Conservation (phyloP, 1,140 invertebrate genomes). For the Leptinotarsa undecemlineata region DNA sequence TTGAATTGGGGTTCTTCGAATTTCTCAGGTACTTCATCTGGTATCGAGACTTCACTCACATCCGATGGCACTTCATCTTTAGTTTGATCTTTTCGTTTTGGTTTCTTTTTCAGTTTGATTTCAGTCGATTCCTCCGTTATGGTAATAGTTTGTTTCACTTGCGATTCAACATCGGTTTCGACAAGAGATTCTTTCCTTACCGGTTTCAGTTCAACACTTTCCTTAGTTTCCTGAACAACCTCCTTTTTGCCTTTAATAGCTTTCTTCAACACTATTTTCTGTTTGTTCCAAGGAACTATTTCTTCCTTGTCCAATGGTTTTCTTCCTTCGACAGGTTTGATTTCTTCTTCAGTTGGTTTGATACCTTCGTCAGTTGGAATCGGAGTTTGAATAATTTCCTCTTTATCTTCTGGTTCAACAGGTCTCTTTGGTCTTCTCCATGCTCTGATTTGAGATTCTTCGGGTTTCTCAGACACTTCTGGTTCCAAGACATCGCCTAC, state of each 20-base stretch:
- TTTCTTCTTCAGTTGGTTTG: neutral
- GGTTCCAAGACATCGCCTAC: slow-evolving; percentile 17
- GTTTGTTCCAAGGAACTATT: slow-evolving; percentile 53
- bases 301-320: slow-evolving; percentile 27
- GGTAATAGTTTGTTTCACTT: neutral
- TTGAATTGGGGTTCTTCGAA: slow-evolving; percentile 19
- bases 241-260: slow-evolving; percentile 53
- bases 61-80: neutral
- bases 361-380: neutral
- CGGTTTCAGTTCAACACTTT: slow-evolving; percentile 22
- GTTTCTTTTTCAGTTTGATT: neutral
- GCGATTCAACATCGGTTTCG: slow-evolving; percentile 41
- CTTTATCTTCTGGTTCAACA: slow-evolving; percentile 15
- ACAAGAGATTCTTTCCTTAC: slow-evolving; percentile 29
- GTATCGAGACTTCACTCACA: slow-evolving; percentile 15
- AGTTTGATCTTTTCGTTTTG: neutral
- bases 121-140: neutral
- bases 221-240: slow-evolving; percentile 18
- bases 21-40: slow-evolving; percentile 25
- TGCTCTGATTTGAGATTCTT: slow-evolving; percentile 26
- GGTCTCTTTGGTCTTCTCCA: slow-evolving; percentile 38
- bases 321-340: neutral
- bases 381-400: neutral
- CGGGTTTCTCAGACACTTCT: slow-evolving; percentile 21
- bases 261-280: slow-evolving; percentile 52